These are phyloP conservation scores for Aplochiton taeniatus DNA, from an alignment of 2,797 vertebrate genomes.

Conservation along the genomic window DNA sequence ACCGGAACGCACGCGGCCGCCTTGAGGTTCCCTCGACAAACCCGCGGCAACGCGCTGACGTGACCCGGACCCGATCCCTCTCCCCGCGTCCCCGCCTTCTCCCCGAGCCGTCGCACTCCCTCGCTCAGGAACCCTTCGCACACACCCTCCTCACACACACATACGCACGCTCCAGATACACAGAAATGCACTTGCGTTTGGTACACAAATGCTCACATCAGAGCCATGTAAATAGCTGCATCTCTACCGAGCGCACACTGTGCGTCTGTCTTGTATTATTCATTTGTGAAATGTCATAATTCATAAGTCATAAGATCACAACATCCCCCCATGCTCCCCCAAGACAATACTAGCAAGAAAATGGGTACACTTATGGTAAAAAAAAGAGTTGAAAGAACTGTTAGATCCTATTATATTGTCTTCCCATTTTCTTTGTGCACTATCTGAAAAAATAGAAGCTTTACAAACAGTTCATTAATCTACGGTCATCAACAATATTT, in stretches of 20 bases:
- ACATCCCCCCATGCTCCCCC: constrained; percentile 15
- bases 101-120: neutral
- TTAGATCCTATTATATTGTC: neutral
- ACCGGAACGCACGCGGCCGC: neutral
- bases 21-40: neutral
- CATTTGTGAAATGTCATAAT: constrained; percentile 51
- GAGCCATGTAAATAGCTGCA: neutral
- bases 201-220: constrained; percentile 17
- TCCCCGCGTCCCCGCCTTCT: constrained; percentile 3
- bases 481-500: too few species aligned
- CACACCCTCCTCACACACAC: neutral
- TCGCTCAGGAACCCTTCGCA: neutral
- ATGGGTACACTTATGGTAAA: neutral
- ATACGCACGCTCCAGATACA: neutral
- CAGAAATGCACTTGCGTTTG: neutral
- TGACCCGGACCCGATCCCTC: constrained; percentile 2
- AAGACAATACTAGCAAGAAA: neutral
- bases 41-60: neutral
- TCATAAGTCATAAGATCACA: constrained; percentile 54
- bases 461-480: too few species aligned
- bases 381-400: neutral
- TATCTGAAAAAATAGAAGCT: too few species aligned
- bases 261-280: constrained; percentile 54
- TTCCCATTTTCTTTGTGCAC: too few species aligned
- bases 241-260: neutral